Percentiles rank a stretch among this genome's conserved stretches.
These are phyloP conservation scores for Pterostichus madidus DNA, from an alignment of 2,888 invertebrate genomes.

Conservation along the genomic window DNA sequence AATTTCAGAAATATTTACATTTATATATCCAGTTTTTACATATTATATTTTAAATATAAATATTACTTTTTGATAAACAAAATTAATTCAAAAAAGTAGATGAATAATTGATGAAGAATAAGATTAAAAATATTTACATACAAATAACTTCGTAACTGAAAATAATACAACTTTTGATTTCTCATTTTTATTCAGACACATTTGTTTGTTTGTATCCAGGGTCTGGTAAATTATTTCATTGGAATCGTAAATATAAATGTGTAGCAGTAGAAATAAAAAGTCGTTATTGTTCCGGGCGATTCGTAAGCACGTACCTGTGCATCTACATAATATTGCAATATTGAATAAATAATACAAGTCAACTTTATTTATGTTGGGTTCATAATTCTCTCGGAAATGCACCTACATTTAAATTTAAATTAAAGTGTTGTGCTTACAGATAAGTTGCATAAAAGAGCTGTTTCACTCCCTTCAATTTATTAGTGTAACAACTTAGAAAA, in stretches of 20 bases:
- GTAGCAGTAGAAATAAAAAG: conserved; percentile 35
- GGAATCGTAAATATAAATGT: conserved; percentile 36
- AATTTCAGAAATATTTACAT: conserved; percentile 28
- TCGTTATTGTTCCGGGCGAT: conserved; percentile 42
- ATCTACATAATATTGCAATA: conserved; percentile 62
- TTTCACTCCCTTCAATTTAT: conserved; percentile 16
- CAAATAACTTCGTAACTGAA: conserved; percentile 22
- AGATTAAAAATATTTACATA: conserved; percentile 43
- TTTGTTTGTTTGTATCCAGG: conserved; percentile 7
- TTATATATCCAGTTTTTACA: conserved; percentile 30
- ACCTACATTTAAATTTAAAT: conserved; percentile 58
- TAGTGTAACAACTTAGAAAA: neutral
- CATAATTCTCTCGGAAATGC: conserved; percentile 57
- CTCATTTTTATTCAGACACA: conserved; percentile 36
- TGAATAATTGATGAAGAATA: conserved; percentile 49
- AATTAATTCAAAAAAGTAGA: conserved; percentile 30
- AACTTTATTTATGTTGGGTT: conserved; percentile 46
- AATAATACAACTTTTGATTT: conserved; percentile 27
- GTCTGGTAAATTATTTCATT: conserved; percentile 23
- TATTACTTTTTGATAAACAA: neutral
- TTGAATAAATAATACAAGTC: conserved; percentile 51
- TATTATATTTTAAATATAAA: conserved; percentile 26
- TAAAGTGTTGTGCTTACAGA: conserved; percentile 38
- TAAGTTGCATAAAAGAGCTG: conserved; percentile 32
- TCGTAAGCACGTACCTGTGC: conserved; percentile 52